Conservation (phyloP, 2,113 vertebrate species). For the Notothenia coriiceps region DNA sequence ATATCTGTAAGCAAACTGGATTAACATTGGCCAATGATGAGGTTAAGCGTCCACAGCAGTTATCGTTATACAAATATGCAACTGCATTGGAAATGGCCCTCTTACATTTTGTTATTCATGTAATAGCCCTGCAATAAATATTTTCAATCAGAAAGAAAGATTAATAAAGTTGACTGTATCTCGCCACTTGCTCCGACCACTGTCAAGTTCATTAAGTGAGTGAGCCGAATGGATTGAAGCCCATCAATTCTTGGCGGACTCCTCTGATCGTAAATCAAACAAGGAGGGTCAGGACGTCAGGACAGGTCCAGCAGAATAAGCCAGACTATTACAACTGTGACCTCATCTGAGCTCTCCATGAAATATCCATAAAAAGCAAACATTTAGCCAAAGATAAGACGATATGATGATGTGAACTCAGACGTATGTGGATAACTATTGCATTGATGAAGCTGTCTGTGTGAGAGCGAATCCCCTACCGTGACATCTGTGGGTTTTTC, state of each 20-base stretch:
- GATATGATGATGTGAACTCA: constrained; percentile 60
- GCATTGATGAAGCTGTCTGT: constrained; percentile 53
- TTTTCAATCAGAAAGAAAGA: constrained; percentile 35
- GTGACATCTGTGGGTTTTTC: constrained; percentile 93
- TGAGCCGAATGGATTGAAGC: constrained; percentile 71
- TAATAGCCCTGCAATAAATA: constrained; percentile 23
- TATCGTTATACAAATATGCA: constrained; percentile 30
- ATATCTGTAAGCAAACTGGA: constrained; percentile 54
- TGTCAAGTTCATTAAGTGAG: constrained; percentile 85
- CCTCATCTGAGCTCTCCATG: constrained; percentile 65
- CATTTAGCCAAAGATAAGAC: constrained; percentile 71
- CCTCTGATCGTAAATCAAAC: constrained; percentile 65
- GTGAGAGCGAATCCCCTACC: constrained; percentile 68
- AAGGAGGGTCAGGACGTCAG: constrained; percentile 63
- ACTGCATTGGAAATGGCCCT: neutral
- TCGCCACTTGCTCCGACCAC: constrained; percentile 44
- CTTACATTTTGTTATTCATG: constrained; percentile 18
- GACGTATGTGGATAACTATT: constrained; percentile 47
- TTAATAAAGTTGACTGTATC: constrained; percentile 19
- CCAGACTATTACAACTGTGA: constrained; percentile 67
- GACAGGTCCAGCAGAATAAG: constrained; percentile 56
- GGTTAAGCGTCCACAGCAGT: constrained; percentile 32
- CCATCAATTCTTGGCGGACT: constrained; percentile 54
- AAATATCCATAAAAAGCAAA: constrained; percentile 71
- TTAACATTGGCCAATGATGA: constrained; percentile 40